Evolutionary conservation across 2,113 vertebrate genomes (phyloP), one percentile per base, ranked within the genome.

Genomic region (Corythaixoides concolor): DNA sequence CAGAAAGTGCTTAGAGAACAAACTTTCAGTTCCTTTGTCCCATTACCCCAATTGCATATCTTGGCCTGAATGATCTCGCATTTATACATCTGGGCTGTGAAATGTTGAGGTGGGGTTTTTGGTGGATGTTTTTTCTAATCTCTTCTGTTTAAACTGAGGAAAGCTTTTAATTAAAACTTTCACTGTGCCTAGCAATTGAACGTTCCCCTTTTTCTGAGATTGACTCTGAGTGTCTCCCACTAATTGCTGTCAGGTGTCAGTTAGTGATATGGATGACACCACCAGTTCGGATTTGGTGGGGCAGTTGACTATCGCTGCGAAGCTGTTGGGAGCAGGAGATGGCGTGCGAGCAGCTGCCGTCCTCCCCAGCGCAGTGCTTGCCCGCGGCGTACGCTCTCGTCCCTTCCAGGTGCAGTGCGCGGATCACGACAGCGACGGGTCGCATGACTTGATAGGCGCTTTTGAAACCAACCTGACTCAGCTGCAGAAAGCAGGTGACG

Each of bases 371-470:
- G 19, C 35, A 39, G 74, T 2, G 0, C 63, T 55, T 93, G 62
- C 49, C 91, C 37, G 37, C 20, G 41, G 33, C 62, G 41, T 56
- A n/a, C 52, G 78, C 11, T 82, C 52, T 92, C 67, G 90, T 62
- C 35, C 94, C 87, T 89, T 67, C 12, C 97, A 99, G 99, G 98
- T 99, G 43, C 97, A 98, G 87, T 99, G 99, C 91, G 98, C 95
- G 11, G 99, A 99, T 93, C 95, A 99, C 24, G 99, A 99, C 98
- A 98, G 97, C 5, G 98, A 99, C 23, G 99, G 99, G 32, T 98
- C 99, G 10, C 99, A 99, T 87, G 99, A 99, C 94, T 98, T 99
- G 92, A 99, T 99, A 66, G 99, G 99, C n/a, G 93, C 97, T 64
- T 99, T 99, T 97, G 98, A 98, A 91, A 99, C 97, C 33, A 99